Percentiles rank a stretch among this genome's conserved stretches.
These are phyloP conservation scores for Leptopilina boulardi DNA, from an alignment of 1,140 invertebrate genomes.

Conservation along the genomic window DNA sequence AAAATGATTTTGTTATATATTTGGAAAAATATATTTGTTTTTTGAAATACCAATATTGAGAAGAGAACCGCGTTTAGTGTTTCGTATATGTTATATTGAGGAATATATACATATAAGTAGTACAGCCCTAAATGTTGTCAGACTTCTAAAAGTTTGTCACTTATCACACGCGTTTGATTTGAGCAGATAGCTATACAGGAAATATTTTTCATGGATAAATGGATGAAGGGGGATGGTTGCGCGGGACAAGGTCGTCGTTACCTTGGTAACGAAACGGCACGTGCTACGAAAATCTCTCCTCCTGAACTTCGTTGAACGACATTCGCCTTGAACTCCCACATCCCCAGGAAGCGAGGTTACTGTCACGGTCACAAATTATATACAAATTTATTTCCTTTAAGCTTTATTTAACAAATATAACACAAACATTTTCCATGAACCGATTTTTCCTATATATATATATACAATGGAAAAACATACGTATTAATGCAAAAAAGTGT, in stretches of 20 bases:
- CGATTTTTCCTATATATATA: background rate
- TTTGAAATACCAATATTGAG: too few relatives aligned
- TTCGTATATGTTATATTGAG: too few relatives aligned
- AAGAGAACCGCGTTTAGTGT: too few relatives aligned
- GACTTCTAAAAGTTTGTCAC: background rate
- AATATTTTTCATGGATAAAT: conserved; percentile 46
- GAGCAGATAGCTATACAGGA: conserved; percentile 35
- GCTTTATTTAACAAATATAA: background rate
- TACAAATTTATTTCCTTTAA: conserved; percentile 38
- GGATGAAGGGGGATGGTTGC: conserved; percentile 70
- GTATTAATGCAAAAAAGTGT: too few relatives aligned
- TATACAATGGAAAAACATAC: too few relatives aligned
- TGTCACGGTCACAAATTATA: conserved; percentile 54
- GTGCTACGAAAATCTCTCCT: conserved; percentile 65
- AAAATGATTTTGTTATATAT: too few relatives aligned
- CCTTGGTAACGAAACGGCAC: conserved; percentile 72
- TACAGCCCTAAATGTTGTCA: conserved; percentile 1
- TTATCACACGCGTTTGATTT: background rate
- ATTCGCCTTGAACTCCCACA: conserved; percentile 41
- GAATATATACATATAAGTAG: too few relatives aligned
- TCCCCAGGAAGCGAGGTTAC: conserved; percentile 51
- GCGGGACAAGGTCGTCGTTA: conserved; percentile 75
- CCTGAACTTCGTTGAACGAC: conserved; percentile 53
- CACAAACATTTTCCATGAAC: background rate
- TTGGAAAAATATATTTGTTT: too few relatives aligned